These are phyloP conservation scores for Neodiprion pinetum DNA, from an alignment of 1,140 invertebrate genomes.

Conservation along the genomic window DNA sequence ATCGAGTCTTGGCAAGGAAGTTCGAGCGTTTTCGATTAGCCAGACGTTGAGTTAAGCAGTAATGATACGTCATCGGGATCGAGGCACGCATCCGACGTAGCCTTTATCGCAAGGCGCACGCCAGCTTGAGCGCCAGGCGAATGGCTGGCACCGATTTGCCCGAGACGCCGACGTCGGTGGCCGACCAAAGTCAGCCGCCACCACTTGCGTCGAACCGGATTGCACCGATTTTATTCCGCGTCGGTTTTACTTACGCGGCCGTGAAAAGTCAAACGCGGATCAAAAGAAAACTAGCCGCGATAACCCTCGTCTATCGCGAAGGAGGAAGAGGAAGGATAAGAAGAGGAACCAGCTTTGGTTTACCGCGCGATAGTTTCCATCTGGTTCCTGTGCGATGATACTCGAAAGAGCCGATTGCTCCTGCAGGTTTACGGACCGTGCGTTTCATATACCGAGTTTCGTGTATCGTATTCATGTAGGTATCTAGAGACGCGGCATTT, in stretches of 20 bases:
- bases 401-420: conserved; percentile 6
- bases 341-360: too few species aligned
- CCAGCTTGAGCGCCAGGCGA: background rate
- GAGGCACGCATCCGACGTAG: background rate
- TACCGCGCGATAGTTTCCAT: too few species aligned
- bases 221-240: background rate
- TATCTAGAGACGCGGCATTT: background rate
- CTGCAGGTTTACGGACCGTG: background rate
- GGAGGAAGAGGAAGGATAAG: too few species aligned
- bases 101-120: background rate
- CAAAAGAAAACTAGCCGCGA: background rate
- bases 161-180: background rate
- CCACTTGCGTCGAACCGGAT: background rate
- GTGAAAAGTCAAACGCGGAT: background rate
- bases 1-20: too few species aligned
- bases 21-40: too few species aligned
- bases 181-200: background rate
- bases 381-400: background rate
- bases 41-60: too few species aligned
- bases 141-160: conserved; percentile 4
- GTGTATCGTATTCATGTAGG: background rate
- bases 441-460: background rate
- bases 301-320: background rate
- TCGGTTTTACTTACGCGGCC: background rate
- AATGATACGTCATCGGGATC: too few species aligned